Evolutionary conservation across 2,888 invertebrate species (phyloP).

Genomic region (Ophion slaviceki): DNA sequence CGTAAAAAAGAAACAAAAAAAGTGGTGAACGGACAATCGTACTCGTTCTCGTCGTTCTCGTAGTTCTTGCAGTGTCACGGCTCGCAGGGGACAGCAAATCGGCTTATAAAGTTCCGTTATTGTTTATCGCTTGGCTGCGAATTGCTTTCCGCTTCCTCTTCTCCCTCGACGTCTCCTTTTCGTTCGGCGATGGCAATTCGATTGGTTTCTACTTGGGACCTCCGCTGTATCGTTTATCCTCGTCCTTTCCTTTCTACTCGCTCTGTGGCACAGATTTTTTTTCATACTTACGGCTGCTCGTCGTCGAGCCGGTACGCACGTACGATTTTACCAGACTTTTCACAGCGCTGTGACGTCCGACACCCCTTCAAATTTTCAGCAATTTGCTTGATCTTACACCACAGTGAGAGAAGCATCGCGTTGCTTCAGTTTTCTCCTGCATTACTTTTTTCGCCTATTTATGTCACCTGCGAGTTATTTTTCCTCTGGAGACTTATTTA

Average conservation of each 20-base stretch:
- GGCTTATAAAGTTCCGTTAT: slow-evolving; percentile 67
- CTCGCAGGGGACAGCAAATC: slow-evolving; percentile 67
- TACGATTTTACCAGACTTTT: slow-evolving; percentile 56
- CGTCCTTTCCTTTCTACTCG: slow-evolving; percentile 37
- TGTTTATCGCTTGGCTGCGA: slow-evolving; percentile 65
- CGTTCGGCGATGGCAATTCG: slow-evolving; percentile 20
- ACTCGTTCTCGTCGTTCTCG: slow-evolving; percentile 39
- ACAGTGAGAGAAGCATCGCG: neutral
- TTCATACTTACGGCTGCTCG: neutral
- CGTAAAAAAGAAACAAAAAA: slow-evolving; percentile 44
- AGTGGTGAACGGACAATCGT: slow-evolving; percentile 33
- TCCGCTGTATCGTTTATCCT: slow-evolving; percentile 23
- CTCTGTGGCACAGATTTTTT: slow-evolving; percentile 32
- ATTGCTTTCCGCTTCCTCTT: slow-evolving; percentile 62
- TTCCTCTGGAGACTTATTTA: neutral
- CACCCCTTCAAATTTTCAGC: slow-evolving; percentile 51
- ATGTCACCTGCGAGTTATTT: slow-evolving; percentile 2
- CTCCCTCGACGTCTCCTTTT: slow-evolving; percentile 29
- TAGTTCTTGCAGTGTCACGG: slow-evolving; percentile 65
- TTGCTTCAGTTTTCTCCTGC: neutral
- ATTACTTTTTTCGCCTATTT: slow-evolving; percentile 21
- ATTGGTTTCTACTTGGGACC: slow-evolving; percentile 42
- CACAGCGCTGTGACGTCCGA: slow-evolving; percentile 24
- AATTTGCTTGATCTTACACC: neutral
- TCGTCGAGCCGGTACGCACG: slow-evolving; percentile 55